A percentile compares a stretch with the other conserved stretches of the same genome.
phyloP scores from a whole-genome alignment of 2,113 vertebrate species.

The Phoenicopterus ruber region DNA sequence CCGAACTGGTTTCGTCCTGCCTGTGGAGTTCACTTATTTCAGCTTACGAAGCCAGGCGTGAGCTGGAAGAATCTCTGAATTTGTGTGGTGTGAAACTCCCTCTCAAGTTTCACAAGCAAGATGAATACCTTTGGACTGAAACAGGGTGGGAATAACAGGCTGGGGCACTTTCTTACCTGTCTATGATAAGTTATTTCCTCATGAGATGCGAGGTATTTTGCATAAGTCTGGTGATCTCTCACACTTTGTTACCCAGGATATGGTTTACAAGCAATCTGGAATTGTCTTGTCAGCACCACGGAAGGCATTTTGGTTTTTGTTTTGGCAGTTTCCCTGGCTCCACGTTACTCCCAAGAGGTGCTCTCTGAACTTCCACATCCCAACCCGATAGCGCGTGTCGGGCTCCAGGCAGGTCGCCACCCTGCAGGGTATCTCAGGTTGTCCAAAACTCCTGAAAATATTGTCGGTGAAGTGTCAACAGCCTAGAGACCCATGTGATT shows the following conservation, averaged over 20 bases:
- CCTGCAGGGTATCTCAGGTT: background rate
- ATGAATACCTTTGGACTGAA: background rate
- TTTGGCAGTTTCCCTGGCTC: background rate
- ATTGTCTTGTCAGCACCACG: background rate
- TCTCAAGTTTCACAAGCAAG: background rate
- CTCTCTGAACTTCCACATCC: background rate
- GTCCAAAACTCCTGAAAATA: background rate
- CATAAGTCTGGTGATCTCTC: background rate
- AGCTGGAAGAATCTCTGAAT: background rate
- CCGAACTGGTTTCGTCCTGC: background rate
- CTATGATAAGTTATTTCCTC: background rate
- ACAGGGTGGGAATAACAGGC: background rate
- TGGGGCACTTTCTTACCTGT: background rate
- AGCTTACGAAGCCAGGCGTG: background rate
- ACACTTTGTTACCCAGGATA: background rate
- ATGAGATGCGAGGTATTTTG: background rate
- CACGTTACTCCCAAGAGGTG: background rate
- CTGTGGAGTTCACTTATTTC: background rate
- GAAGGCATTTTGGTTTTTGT: background rate
- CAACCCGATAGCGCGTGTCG: rapidly evolving
- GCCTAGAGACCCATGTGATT: background rate
- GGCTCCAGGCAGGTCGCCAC: background rate
- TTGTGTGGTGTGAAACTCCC: background rate
- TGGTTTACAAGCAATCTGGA: background rate
- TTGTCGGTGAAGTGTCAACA: background rate